Conservation (phyloP, 2,113 vertebrate species). For the Mobula birostris region DNA sequence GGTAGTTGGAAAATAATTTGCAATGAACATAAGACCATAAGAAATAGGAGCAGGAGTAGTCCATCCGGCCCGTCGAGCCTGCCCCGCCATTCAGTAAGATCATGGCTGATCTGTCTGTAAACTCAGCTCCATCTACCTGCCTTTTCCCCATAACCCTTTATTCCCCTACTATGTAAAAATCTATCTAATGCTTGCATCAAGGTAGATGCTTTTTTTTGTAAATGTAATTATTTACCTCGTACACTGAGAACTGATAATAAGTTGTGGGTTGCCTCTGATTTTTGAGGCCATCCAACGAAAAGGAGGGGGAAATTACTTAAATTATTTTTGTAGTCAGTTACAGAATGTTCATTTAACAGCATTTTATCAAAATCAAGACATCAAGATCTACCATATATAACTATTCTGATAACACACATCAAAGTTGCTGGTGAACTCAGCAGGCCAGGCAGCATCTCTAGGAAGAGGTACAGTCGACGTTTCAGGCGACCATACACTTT, state of each 20-base stretch:
- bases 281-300: not conserved
- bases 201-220: not conserved
- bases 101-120: too few relatives aligned
- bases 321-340: not conserved
- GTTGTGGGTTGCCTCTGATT: not conserved
- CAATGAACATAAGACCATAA: not conserved
- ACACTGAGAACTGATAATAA: too few relatives aligned
- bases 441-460: too few relatives aligned
- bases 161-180: too few relatives aligned
- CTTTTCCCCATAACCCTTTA: too few relatives aligned
- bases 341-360: not conserved
- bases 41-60: too few relatives aligned
- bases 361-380: conserved; percentile 1
- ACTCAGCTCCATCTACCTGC: too few relatives aligned
- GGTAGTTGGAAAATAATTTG: not conserved
- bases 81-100: too few relatives aligned
- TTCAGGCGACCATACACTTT: not conserved
- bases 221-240: not conserved
- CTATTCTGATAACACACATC: too few relatives aligned
- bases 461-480: too few relatives aligned
- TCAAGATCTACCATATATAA: not conserved
- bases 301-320: not conserved
- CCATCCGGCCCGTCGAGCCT: too few relatives aligned
- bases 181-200: not conserved
- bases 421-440: too few relatives aligned